Evolutionary conservation across 2,888 invertebrate species (phyloP), one percentile per base, ranked within the genome.

Genomic region (Tipula helvola): DNA sequence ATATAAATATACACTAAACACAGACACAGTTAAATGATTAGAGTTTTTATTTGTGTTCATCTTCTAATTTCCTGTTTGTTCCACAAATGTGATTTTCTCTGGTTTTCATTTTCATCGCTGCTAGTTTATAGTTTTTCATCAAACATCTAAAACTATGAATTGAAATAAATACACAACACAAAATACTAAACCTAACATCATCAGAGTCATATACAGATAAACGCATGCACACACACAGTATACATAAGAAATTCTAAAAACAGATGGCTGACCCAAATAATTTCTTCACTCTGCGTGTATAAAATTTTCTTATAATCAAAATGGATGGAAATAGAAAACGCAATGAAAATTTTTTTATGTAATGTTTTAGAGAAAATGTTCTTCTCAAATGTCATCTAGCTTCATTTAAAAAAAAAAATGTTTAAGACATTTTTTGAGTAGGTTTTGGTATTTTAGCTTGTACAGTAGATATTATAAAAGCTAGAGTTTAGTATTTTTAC

Each of bases 311-410:
- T 28, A 28, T 71, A 71, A 71, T 71, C 71, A 71, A 71, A 71
- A 71, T 71, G 71, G 71, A 71, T 71, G 71, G 71, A 71, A 71
- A 71, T 71, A 71, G 71, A 71, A 71, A 71, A 71, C 71, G 71
- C 71, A 71, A 71, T 71, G 71, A 71, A 71, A 18, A 71, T 28
- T 52, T 44, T 44, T n/a, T 71, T 71, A 28, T 10, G n/a, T 71
- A 28, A 28, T 28, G 28, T 71, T 10, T 71, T 8, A 71, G 28
- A 71, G 28, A 71, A 71, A 28, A 5, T 16, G 2, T 71, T 71
- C 10, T 71, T 28, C 71, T 71, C 12, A 71, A 71, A 71, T 71
- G 71, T 71, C 71, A 71, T 57, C 52, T 16, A n/a, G 52, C 18
- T 28, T 28, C 71, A 28, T 28, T n/a, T 71, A 28, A 16, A 52